Conservation (phyloP, 2,797 vertebrate species). For the Meda fulgida region DNA sequence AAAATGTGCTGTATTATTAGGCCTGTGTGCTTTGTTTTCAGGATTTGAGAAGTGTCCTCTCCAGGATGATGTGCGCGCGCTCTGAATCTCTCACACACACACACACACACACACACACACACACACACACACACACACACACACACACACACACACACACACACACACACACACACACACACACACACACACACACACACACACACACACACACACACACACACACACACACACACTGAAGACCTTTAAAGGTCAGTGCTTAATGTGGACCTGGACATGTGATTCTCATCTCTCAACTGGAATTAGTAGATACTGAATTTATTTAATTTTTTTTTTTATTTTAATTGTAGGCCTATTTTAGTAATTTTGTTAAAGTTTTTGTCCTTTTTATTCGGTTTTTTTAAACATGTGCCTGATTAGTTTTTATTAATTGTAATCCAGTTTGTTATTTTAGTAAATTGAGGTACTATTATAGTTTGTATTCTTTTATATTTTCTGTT, state of each 20-base stretch:
- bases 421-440: neutral
- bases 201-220: too few relatives aligned
- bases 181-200: too few relatives aligned
- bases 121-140: too few relatives aligned
- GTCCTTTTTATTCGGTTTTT: neutral
- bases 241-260: too few relatives aligned
- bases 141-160: neutral
- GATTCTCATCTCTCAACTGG: neutral
- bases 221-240: too few relatives aligned
- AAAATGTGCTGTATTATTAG: constrained; percentile 58
- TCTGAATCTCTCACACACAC: constrained; percentile 40
- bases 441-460: neutral
- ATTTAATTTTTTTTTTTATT: neutral
- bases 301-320: neutral
- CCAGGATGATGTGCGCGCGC: constrained; percentile 46
- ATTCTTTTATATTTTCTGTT: neutral
- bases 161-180: too few relatives aligned
- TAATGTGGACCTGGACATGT: too few relatives aligned
- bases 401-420: too few relatives aligned
- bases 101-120: too few relatives aligned
- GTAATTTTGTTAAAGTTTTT: neutral
- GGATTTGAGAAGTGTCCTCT: constrained; percentile 49
- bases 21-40: constrained; percentile 48
- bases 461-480: neutral
- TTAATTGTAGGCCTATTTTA: neutral